A percentile compares a stretch with the other conserved stretches of the same genome.
Conservation (phyloP, 2,797 vertebrate genomes). For the Lithobates sylvaticus region DNA sequence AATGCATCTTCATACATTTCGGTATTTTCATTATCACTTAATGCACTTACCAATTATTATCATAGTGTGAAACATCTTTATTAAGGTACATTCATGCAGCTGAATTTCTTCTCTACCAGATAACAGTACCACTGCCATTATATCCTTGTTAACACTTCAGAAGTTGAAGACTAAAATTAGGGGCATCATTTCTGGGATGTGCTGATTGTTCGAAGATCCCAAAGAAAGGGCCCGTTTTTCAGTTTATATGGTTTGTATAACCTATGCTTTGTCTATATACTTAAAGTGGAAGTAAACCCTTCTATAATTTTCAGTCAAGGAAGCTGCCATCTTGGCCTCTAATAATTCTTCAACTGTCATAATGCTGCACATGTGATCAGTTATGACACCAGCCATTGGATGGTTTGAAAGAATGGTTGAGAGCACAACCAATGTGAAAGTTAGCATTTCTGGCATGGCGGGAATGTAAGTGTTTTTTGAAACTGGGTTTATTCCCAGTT, state of each 20-base stretch:
- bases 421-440: no score
- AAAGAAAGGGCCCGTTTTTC: neutral
- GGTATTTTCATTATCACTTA: constrained; percentile 39
- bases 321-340: no score
- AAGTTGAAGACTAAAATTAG: neutral
- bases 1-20: constrained; percentile 4
- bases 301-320: no score
- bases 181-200: neutral
- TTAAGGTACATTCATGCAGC: neutral
- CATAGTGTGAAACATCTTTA: constrained; percentile 20
- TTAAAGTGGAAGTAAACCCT: no score
- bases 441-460: no score
- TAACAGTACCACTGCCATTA: neutral
- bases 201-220: neutral
- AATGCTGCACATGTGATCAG: no score
- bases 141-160: neutral
- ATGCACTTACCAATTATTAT: constrained; percentile 26
- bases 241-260: neutral
- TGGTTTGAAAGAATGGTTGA: no score
- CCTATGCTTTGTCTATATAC: neutral
- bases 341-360: no score
- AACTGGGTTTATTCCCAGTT: no score
- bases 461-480: no score
- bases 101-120: neutral
- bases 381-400: no score